Base-by-base conservation (phyloP, 30 jellyfish, hydroid and myxozoan genomes). In the Turritopsis dohrnii region DNA sequence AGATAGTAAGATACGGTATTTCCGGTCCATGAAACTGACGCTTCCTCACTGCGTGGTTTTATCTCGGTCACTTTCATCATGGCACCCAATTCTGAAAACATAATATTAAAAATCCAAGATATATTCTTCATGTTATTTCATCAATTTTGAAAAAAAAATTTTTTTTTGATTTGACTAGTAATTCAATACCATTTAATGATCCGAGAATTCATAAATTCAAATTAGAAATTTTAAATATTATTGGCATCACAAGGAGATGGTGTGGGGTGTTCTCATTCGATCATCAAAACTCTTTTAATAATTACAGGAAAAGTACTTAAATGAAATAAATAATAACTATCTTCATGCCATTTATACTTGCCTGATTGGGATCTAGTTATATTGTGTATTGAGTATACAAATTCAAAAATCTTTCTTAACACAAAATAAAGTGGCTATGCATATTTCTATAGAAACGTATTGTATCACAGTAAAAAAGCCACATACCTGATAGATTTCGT, bases 21-120 rank as follows among this genome's bases (percentile, higher is more conserved):
- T 7, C 97, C 97, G 25, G 97, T 92, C 97, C 97, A 92, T 21
- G 97, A 92, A 28, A 92, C 97, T 0, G 97, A 87, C 71, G 90
- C 90, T 65, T 95, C 86, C 71, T 92, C 96, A 74, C 89, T 87
- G 1, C 95, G 86, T 26, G 97, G 97, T 87, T 87, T 92, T 28
- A 92, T 52, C 54, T 92, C 97, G 18, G 96, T 80, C 28, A 92
- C 97, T 29, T 91, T 74, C 96, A 92, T 92, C 97, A 92, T 92
- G 7, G 97, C 96, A 28, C 97, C 97, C 30, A 92, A 86, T 76
- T 87, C 97, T 92, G 52, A 29, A 66, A 69, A 29, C 20, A 53
- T 21, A 13, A 22, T 75, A 25, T 20, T 22, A 18, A 0, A 41
- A 13, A 41, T 3, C 60, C 5, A 41, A 3, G 5, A 3, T 41